Evolutionary conservation across 2,888 invertebrate genomes (phyloP).

Genomic region (Caenorhabditis virilis): DNA sequence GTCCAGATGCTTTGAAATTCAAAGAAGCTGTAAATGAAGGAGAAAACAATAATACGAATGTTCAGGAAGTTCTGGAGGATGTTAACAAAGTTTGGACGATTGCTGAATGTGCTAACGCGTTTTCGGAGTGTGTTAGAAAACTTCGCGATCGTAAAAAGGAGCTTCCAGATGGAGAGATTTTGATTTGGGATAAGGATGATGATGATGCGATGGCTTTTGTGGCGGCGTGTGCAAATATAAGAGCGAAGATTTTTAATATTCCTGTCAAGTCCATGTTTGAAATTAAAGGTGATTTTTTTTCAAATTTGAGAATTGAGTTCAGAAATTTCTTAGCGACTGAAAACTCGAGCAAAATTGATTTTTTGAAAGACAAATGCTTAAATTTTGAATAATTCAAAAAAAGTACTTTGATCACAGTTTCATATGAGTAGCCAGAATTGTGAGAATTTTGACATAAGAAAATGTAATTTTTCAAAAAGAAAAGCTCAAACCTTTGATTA

Average conservation of each 20-base stretch:
- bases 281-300: slow-evolving; percentile 81
- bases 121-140: slow-evolving; percentile 58
- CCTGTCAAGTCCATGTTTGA: slow-evolving; percentile 85
- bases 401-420: no score
- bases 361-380: not conserved
- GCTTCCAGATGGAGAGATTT: slow-evolving; percentile 70
- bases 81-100: slow-evolving; percentile 46
- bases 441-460: not conserved
- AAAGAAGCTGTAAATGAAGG: slow-evolving; percentile 1
- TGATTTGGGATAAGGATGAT: slow-evolving; percentile 98
- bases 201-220: slow-evolving; percentile 77
- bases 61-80: slow-evolving; percentile 11
- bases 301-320: not conserved
- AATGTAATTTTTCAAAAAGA: no score
- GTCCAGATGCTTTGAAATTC: slow-evolving; percentile 74
- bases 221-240: slow-evolving; percentile 88
- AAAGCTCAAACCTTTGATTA: no score
- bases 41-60: not conserved
- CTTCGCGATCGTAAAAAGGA: slow-evolving; percentile 68
- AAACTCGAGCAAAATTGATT: not conserved
- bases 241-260: slow-evolving; percentile 88
- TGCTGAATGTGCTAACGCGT: slow-evolving; percentile 71
- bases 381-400: not conserved
- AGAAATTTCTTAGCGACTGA: no score
- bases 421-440: not conserved